phyloP scores from a whole-genome alignment of 2,113 vertebrate species.

The Cyanistes caeruleus region DNA sequence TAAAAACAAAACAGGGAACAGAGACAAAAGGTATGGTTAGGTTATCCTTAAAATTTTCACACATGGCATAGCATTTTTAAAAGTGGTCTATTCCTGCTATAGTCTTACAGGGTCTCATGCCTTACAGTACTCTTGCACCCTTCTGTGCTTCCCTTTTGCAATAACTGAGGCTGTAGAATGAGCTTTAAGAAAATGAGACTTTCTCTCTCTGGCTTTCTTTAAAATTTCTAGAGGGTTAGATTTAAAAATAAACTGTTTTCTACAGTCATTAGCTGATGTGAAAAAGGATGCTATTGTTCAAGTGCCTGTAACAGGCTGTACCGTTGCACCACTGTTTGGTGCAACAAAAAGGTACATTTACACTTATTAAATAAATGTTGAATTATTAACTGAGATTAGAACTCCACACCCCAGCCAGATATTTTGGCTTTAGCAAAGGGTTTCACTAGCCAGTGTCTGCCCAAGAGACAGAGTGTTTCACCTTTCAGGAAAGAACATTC shows the following conservation, averaged over 20 bases:
- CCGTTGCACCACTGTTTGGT: not conserved
- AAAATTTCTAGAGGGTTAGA: not conserved
- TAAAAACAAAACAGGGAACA: not conserved
- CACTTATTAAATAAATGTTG: not conserved
- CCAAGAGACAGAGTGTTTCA: not conserved
- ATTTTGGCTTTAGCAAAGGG: not conserved
- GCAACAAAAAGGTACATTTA: not conserved
- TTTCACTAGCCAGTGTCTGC: not conserved
- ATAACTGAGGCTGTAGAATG: not conserved
- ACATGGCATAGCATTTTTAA: not conserved
- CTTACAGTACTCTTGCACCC: not conserved
- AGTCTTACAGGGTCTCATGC: not conserved
- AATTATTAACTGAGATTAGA: not conserved
- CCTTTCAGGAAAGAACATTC: not conserved
- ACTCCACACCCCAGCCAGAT: not conserved
- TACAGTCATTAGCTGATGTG: not conserved
- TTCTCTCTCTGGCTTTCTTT: not conserved
- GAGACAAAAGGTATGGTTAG: not conserved
- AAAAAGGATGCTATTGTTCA: not conserved
- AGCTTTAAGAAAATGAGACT: not conserved
- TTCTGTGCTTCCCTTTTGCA: not conserved
- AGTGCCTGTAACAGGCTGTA: not conserved
- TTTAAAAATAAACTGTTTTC: conserved; percentile 1
- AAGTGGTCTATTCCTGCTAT: not conserved
- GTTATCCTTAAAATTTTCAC: not conserved